phyloP scores from a whole-genome alignment of 2,888 invertebrate genomes.

The Andrena praecox region DNA sequence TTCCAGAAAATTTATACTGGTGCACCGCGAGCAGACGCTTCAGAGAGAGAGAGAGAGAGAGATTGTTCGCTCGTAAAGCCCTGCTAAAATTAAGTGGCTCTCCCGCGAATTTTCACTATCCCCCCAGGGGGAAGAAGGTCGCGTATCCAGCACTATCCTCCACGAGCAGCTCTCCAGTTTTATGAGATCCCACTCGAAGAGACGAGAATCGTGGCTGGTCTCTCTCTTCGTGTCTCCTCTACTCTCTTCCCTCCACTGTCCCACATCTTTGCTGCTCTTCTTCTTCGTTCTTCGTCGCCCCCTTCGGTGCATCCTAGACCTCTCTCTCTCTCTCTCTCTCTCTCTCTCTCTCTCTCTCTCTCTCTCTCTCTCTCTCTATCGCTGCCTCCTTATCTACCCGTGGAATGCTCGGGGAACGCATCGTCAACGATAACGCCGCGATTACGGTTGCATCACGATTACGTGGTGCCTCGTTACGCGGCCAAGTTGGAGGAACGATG shows the following conservation, averaged over 20 bases:
- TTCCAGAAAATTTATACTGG: neutral
- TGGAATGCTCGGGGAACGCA: constrained; percentile 21
- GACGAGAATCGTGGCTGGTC: constrained; percentile 35
- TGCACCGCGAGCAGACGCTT: neutral
- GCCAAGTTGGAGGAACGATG: neutral
- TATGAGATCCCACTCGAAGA: constrained; percentile 63
- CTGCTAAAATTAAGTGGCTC: constrained; percentile 52
- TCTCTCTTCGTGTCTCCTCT: constrained; percentile 31
- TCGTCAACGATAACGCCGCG: constrained; percentile 35
- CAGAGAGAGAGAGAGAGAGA: neutral
- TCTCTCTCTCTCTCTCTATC: neutral
- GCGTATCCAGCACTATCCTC: constrained; percentile 49
- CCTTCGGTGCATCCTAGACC: neutral
- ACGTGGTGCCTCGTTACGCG: neutral
- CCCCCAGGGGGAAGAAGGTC: constrained; percentile 37
- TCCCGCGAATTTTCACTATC: constrained; percentile 46
- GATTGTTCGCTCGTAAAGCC: constrained; percentile 34
- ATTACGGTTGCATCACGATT: constrained; percentile 17
- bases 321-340: no score
- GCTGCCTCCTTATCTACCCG: constrained; percentile 20
- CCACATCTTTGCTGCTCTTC: neutral
- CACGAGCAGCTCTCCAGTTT: constrained; percentile 63
- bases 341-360: no score
- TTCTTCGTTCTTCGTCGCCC: neutral
- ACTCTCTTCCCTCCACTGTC: neutral